phyloP scores from a whole-genome alignment of 2,113 vertebrate genomes.

The Thamnophis sirtalis region DNA sequence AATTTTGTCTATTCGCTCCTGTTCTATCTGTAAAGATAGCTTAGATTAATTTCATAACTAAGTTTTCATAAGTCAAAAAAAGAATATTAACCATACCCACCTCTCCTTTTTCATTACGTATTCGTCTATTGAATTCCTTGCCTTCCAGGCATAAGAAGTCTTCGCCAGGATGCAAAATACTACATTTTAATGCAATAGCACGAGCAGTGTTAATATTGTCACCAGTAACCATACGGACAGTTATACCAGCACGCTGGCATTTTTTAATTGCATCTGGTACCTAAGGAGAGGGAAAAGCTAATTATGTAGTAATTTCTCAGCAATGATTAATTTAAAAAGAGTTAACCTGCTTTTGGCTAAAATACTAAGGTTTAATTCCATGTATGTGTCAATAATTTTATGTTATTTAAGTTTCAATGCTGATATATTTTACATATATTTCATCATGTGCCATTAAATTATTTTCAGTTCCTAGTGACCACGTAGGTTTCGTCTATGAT shows the following conservation, averaged over 20 bases:
- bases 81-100: conserved; percentile 55
- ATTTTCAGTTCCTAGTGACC: neutral
- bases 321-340: neutral
- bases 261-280: conserved; percentile 96
- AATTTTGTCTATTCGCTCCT: conserved; percentile 96
- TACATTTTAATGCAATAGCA: conserved; percentile 93
- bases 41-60: conserved; percentile 16
- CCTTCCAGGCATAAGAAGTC: conserved; percentile 96
- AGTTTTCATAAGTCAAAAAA: neutral
- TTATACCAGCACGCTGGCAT: conserved; percentile 96
- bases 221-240: conserved; percentile 97
- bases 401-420: neutral
- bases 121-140: conserved; percentile 97
- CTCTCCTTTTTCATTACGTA: conserved; percentile 99
- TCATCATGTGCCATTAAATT: neutral
- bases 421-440: neutral
- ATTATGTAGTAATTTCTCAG: neutral
- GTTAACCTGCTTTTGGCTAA: neutral
- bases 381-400: neutral
- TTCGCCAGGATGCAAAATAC: conserved; percentile 91
- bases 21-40: conserved; percentile 86
- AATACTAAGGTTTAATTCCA: neutral
- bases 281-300: conserved; percentile 58
- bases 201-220: conserved; percentile 98
- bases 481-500: neutral